These are phyloP conservation scores for Chaetura pelagica DNA, from an alignment of 2,113 vertebrate species.

Conservation along the genomic window DNA sequence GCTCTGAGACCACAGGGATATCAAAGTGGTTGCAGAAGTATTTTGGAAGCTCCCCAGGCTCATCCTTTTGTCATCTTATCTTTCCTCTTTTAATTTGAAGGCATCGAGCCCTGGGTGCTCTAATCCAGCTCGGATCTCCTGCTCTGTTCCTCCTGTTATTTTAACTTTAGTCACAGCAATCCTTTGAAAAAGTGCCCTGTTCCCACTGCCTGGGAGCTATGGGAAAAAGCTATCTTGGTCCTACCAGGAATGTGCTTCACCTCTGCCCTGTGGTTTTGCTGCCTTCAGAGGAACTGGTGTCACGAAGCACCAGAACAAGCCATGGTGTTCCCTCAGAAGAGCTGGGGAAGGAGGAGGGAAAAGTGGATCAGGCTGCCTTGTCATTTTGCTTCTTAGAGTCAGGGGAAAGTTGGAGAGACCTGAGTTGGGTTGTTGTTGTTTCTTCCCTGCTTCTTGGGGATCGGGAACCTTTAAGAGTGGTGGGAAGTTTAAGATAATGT, in stretches of 20 bases:
- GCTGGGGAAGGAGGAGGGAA: neutral
- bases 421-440: neutral
- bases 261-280: conserved; percentile 53
- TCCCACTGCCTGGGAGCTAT: conserved; percentile 70
- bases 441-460: neutral
- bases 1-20: neutral
- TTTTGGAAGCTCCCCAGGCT: conserved; percentile 28
- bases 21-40: neutral
- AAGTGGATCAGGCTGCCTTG: neutral
- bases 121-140: conserved; percentile 15
- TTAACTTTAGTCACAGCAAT: conserved; percentile 64
- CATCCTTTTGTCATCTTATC: conserved; percentile 34
- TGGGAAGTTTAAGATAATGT: neutral
- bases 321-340: neutral
- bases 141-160: conserved; percentile 53
- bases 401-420: neutral
- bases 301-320: neutral
- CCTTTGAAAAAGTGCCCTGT: conserved; percentile 52
- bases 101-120: neutral
- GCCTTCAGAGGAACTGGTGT: conserved; percentile 37
- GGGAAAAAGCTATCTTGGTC: conserved; percentile 75
- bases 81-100: conserved; percentile 6
- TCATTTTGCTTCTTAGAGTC: neutral
- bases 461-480: neutral
- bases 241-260: conserved; percentile 65